Conservation (phyloP, 1,140 invertebrate species). For the Venturia canescens region DNA sequence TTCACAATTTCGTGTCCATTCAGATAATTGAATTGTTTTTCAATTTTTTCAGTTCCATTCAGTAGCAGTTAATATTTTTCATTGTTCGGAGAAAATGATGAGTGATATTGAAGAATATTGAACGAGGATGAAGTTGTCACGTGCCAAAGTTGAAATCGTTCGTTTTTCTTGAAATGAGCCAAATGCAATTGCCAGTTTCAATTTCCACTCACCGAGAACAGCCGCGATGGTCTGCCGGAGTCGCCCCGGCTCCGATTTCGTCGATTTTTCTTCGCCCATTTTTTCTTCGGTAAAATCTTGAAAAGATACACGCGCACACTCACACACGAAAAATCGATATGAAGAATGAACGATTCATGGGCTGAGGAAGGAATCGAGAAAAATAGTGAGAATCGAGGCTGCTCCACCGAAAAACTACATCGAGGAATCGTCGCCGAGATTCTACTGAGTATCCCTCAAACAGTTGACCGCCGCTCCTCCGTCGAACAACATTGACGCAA, state of each 20-base stretch:
- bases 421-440: background rate
- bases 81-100: too few species aligned
- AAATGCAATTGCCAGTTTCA: too few species aligned
- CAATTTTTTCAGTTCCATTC: too few species aligned
- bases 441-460: background rate
- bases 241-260: background rate
- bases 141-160: too few species aligned
- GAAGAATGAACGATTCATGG: background rate
- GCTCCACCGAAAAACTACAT: background rate
- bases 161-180: too few species aligned
- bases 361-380: background rate
- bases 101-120: too few species aligned
- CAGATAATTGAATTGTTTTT: too few species aligned
- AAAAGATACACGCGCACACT: background rate
- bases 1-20: too few species aligned
- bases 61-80: too few species aligned
- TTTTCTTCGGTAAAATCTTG: slow-evolving; percentile 47
- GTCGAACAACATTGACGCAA: background rate
- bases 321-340: background rate
- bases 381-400: background rate
- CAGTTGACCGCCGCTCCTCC: background rate
- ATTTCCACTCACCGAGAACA: slow-evolving; percentile 2
- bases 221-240: slow-evolving; percentile 2
- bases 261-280: background rate
- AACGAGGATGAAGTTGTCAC: too few species aligned